These are phyloP conservation scores for Sakesphorus luctuosus DNA, from an alignment of 2,113 vertebrate species.

Conservation along the genomic window DNA sequence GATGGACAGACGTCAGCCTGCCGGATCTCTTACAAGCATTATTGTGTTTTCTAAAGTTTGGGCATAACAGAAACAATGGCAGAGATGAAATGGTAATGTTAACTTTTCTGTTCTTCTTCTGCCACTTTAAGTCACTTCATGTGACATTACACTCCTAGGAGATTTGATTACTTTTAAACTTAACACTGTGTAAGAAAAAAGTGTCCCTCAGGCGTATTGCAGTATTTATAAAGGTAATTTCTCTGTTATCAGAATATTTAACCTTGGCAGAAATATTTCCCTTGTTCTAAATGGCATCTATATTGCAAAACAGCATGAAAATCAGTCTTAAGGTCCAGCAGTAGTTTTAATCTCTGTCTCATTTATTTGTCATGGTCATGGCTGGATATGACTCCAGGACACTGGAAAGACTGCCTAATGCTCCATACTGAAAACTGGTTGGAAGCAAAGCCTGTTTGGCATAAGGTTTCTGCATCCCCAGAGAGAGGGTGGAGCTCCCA, in stretches of 20 bases:
- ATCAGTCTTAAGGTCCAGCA: neutral
- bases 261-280: neutral
- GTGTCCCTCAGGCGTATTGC: neutral
- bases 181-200: neutral
- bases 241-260: neutral
- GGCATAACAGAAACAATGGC: neutral
- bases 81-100: neutral
- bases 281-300: neutral
- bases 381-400: neutral
- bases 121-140: neutral
- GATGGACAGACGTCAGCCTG: neutral
- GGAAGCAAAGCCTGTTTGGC: neutral
- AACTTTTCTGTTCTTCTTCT: neutral
- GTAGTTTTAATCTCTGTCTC: neutral
- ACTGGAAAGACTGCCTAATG: neutral
- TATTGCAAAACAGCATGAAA: neutral
- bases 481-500: neutral
- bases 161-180: neutral
- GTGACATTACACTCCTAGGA: neutral
- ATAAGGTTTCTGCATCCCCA: neutral
- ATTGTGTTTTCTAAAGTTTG: neutral
- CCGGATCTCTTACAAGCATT: neutral
- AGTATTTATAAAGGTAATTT: neutral
- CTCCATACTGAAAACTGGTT: neutral
- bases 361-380: neutral